A percentile compares a stretch with the other conserved stretches of the same genome.
Evolutionary conservation across 1,140 invertebrate genomes (phyloP).

Genomic region (Achroia grisella): DNA sequence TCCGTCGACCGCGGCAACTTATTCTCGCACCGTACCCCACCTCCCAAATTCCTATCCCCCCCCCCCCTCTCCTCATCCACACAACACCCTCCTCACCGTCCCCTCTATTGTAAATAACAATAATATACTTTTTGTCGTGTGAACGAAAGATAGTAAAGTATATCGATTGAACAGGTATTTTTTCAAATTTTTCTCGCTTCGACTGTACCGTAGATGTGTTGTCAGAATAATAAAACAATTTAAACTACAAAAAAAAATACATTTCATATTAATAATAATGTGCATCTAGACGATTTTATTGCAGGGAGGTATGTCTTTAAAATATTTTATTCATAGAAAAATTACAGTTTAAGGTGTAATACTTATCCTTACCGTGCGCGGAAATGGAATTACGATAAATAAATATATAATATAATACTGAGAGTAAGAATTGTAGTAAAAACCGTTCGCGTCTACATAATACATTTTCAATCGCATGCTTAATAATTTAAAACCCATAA

Average conservation of each 20-base stretch:
- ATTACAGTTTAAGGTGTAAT: constrained; percentile 60
- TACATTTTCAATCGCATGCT: constrained; percentile 42
- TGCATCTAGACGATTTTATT: constrained; percentile 64
- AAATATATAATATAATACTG: background rate
- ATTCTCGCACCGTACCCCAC: constrained; percentile 30
- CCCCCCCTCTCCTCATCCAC: constrained; percentile 21
- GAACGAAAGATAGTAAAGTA: constrained; percentile 70
- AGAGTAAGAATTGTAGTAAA: constrained; percentile 1
- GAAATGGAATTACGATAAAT: constrained; percentile 12
- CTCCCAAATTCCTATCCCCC: constrained; percentile 16
- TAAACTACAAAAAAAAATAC: constrained; percentile 68
- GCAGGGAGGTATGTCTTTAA: constrained; percentile 66
- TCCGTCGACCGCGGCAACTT: constrained; percentile 48
- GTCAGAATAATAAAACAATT: constrained; percentile 62
- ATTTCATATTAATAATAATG: constrained; percentile 61
- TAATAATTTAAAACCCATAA: constrained; percentile 25
- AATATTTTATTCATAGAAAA: constrained; percentile 69
- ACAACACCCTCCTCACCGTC: constrained; percentile 16
- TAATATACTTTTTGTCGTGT: constrained; percentile 70
- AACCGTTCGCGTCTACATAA: constrained; percentile 34
- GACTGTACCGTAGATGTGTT: constrained; percentile 72
- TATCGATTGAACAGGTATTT: constrained; percentile 71
- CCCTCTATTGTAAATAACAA: constrained; percentile 69
- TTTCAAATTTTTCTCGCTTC: constrained; percentile 72
- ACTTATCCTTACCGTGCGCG: constrained; percentile 37